Base-by-base conservation (phyloP, 1,140 invertebrate genomes). In the Zaprionus taronus region DNA sequence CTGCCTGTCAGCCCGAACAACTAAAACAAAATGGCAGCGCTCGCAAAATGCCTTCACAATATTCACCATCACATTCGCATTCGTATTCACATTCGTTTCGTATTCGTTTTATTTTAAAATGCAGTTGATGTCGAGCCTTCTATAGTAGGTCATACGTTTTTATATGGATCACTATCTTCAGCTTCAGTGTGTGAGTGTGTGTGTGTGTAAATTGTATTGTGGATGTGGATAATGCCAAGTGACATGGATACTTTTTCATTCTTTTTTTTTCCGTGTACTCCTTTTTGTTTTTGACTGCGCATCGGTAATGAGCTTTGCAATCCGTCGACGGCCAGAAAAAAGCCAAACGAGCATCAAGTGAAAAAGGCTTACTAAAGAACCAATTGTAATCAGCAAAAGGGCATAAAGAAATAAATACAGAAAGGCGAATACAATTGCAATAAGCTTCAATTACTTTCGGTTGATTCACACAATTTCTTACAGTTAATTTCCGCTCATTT, bases 11-110 rank as follows among this genome's bases (percentile, higher is more conserved):
- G 72, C 3, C 71, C 63, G 69, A 58, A 71, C 63, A 83, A 80
- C 70, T 72, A 83, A 86, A 75, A 80, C 73, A 83, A 86, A 86
- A 71, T 80, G 79, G 66, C 69, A 64, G 60, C 62, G 56, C 38
- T 64, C 67, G 61, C 72, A 49, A 51, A 51, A 63, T 70, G 66
- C 38, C 72, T 71, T 56, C 41, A 53, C 72, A 71, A 75, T 70
- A 70, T 73, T 73, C 71, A 65, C 51, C 53, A 53, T 44, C 63
- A 56, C 51, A 75, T 51, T 64, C 73, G 28, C 49, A 64, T 72
- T 67, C 64, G 51, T 58, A 65, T 65, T 70, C 79, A 41, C 68
- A 68, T 72, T 62, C 66, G 60, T 57, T 78, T 75, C 61, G 57
- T 31, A 44, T 62, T 24, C 34, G 22, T 53, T 71, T 77, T 72